Evolutionary conservation across 2,888 invertebrate genomes (phyloP).

Genomic region (Diadromus collaris): DNA sequence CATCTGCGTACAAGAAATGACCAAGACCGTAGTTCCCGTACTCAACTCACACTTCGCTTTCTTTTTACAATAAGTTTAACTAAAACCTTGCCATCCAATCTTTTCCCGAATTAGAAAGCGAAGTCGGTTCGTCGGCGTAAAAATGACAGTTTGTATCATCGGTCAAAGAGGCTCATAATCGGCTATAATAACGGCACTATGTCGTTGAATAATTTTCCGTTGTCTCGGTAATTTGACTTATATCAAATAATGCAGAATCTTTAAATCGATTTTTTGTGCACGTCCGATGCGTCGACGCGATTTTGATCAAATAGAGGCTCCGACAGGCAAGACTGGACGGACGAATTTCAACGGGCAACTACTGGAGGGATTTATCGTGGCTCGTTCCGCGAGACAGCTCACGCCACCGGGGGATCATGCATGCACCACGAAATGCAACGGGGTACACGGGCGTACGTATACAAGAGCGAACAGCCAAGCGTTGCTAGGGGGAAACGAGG

Average conservation of each 20-base stretch:
- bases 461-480: slow-evolving; percentile 9
- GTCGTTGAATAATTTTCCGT: background rate
- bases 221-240: background rate
- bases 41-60: background rate
- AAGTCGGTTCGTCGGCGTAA: background rate
- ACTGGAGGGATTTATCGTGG: slow-evolving; percentile 18
- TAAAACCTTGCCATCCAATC: background rate
- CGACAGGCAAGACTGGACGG: background rate
- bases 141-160: background rate
- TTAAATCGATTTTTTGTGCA: background rate
- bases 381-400: slow-evolving; percentile 25
- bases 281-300: background rate
- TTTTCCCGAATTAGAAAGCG: background rate
- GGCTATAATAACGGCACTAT: background rate
- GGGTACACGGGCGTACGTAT: slow-evolving; percentile 18
- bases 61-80: background rate
- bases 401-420: slow-evolving; percentile 42
- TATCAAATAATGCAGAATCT: background rate
- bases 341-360: slow-evolving; percentile 25
- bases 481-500: slow-evolving; percentile 30
- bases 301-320: slow-evolving; percentile 2
- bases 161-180: background rate
- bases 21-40: too few relatives aligned
- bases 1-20: background rate
- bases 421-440: slow-evolving; percentile 30